phyloP scores from a whole-genome alignment of 2,888 invertebrate genomes.

The Salpingus planirostris region DNA sequence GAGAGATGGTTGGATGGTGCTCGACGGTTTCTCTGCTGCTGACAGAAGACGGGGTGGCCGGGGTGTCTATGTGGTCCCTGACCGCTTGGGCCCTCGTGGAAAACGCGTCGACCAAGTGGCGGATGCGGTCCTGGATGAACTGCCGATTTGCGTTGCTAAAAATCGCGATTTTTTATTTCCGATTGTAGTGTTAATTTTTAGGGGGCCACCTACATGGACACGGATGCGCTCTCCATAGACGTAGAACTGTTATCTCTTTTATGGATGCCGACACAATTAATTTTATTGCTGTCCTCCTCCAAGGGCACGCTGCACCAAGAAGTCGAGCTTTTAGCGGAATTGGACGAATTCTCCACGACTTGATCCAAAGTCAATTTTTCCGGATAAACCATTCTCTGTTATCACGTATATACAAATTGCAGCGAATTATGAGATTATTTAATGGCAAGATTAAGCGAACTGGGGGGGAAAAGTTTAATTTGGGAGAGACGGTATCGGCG shows the following conservation, averaged over 20 bases:
- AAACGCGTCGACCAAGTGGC: constrained; percentile 52
- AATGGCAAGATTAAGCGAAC: no score
- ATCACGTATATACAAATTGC: no score
- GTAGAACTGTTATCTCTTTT: no score
- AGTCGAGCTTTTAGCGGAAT: constrained; percentile 31
- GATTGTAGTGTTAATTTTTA: no score
- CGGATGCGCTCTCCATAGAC: no score
- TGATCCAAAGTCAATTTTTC: constrained; percentile 37
- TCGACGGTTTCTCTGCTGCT: constrained; percentile 43
- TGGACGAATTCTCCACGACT: constrained; percentile 26
- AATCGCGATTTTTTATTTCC: no score
- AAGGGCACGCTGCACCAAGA: constrained; percentile 38
- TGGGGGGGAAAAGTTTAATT: neutral
- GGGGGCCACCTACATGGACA: no score
- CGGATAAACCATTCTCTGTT: constrained; percentile 41
- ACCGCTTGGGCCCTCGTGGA: constrained; percentile 50
- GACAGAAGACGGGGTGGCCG: constrained; percentile 55
- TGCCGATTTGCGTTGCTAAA: constrained; percentile 30
- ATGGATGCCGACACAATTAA: no score
- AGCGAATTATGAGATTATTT: no score
- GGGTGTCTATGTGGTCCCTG: constrained; percentile 50
- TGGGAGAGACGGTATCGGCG: neutral
- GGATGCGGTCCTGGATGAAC: constrained; percentile 43
- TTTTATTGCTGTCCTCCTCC: constrained; percentile 23
- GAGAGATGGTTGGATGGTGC: constrained; percentile 18